Evolutionary conservation across 2,888 invertebrate species (phyloP), one percentile per base, ranked within the genome.

Genomic region (Ceramica pisi): DNA sequence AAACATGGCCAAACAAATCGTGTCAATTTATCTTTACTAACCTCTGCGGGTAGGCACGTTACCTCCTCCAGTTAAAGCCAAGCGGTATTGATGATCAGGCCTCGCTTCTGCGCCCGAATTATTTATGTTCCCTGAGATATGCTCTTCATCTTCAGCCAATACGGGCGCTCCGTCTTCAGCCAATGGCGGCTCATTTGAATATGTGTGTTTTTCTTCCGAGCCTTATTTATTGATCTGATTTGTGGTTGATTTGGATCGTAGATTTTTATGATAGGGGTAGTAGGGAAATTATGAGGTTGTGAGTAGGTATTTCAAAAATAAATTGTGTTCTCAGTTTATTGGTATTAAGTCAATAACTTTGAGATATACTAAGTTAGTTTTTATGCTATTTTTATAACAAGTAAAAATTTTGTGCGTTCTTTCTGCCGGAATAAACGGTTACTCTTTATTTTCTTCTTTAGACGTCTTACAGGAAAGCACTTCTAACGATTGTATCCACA

Each of bases 151-250:
- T 69, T 68, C 71, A 64, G 50, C 71, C 66, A 71, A 73, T 77
- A 83, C 69, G 70, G 56, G 67, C 66, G 71, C 61, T 72, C 67
- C 75, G 68, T 74, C 70, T 69, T 67, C 71, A 67, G 60, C 72
- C 68, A 74, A 75, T 77, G 85, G 71, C 63, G 44, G 67, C 66
- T 68, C 75, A 85, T 83, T 80, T 85, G 81, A 80, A 81, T 85
- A 74, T 71, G 83, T 71, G 82, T 71, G 78, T 75, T 78, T 82
- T 80, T 62, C 77, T 67, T 62, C 63, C 61, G 51, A 5, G 31
- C n/a, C 60, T 63, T 70, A 82, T 69, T 73, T 82, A 82, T 71
- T 69, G 77, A 65, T 38, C 73, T 84, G 62, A 80, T 67, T 81
- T 71, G 70, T 67, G 70, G 62, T 59, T 59, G 70, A 80, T 80